A percentile compares a stretch with the other conserved stretches of the same genome.
Evolutionary conservation across 2,113 vertebrate genomes (phyloP).

Genomic region (Pogonocichla stellata): DNA sequence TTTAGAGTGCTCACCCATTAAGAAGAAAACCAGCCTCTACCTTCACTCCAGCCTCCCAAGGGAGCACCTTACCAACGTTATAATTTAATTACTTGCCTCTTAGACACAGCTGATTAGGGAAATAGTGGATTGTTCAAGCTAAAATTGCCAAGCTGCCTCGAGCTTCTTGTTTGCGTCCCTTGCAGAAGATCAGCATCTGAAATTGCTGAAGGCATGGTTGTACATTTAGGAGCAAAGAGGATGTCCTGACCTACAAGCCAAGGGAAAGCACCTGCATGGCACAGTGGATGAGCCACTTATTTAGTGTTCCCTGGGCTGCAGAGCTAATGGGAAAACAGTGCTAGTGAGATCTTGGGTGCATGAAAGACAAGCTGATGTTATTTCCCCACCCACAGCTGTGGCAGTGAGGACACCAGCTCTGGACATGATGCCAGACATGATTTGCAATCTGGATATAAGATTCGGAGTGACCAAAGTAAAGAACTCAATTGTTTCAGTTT

Average conservation of each 20-base stretch:
- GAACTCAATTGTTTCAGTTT: not conserved
- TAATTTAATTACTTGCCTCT: slow-evolving; percentile 30
- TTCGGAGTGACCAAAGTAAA: not conserved
- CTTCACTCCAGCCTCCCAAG: not conserved
- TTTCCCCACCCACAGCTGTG: not conserved
- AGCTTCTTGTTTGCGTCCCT: not conserved
- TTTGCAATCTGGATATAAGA: not conserved
- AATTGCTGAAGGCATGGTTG: not conserved
- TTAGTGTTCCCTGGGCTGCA: not conserved
- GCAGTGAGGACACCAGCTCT: not conserved
- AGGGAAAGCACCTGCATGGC: not conserved
- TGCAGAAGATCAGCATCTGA: not conserved
- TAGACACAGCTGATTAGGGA: slow-evolving; percentile 35
- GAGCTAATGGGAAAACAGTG: not conserved
- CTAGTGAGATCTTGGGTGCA: not conserved
- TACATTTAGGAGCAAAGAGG: not conserved
- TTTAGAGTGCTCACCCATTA: not conserved
- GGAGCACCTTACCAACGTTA: not conserved
- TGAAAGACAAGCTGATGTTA: not conserved
- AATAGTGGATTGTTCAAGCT: not conserved
- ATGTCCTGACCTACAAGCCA: not conserved
- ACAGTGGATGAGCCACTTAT: not conserved
- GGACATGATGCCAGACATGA: not conserved
- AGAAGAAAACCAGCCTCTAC: not conserved
- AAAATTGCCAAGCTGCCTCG: not conserved